Percentiles rank a stretch among this genome's conserved stretches.
Evolutionary conservation across 2,888 invertebrate species (phyloP).

Genomic region (Furcula furcula): DNA sequence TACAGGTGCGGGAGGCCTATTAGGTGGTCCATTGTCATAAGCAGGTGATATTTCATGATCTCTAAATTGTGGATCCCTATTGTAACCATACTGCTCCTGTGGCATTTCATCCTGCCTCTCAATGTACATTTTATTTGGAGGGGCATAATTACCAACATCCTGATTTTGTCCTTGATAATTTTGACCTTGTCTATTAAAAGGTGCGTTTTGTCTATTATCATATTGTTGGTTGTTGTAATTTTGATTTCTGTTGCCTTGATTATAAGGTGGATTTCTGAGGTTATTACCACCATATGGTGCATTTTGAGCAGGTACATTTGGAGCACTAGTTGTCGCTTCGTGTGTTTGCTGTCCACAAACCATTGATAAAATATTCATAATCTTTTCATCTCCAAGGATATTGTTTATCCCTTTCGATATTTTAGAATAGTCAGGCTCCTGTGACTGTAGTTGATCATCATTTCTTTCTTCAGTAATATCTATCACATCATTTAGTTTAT

Average conservation of each 20-base stretch:
- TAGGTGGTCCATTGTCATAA: constrained; percentile 21
- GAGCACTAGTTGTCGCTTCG: constrained; percentile 17
- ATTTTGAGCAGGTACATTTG: constrained; percentile 9
- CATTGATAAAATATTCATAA: constrained; percentile 82
- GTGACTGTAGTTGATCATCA: constrained; percentile 10
- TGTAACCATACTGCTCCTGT: constrained; percentile 40
- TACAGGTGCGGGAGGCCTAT: constrained; percentile 17
- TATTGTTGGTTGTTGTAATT: constrained; percentile 38
- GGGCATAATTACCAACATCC: constrained; percentile 31
- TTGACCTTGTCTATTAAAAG: constrained; percentile 32
- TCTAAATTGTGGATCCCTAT: constrained; percentile 39
- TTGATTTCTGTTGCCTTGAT: constrained; percentile 44
- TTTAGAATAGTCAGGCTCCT: constrained; percentile 77
- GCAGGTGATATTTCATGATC: constrained; percentile 13
- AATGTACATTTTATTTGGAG: constrained; percentile 35
- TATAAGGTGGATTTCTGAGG: constrained; percentile 19
- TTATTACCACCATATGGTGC: constrained; percentile 19
- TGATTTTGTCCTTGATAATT: constrained; percentile 33
- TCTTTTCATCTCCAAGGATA: constrained; percentile 84
- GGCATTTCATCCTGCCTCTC: constrained; percentile 25
- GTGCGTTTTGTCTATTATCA: constrained; percentile 40
- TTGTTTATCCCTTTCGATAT: constrained; percentile 83
- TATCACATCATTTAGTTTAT: constrained; percentile 46
- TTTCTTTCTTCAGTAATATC: constrained; percentile 50
- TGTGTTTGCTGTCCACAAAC: constrained; percentile 39